Evolutionary conservation across 1,140 invertebrate species (phyloP).

Genomic region (Anastrepha ludens): DNA sequence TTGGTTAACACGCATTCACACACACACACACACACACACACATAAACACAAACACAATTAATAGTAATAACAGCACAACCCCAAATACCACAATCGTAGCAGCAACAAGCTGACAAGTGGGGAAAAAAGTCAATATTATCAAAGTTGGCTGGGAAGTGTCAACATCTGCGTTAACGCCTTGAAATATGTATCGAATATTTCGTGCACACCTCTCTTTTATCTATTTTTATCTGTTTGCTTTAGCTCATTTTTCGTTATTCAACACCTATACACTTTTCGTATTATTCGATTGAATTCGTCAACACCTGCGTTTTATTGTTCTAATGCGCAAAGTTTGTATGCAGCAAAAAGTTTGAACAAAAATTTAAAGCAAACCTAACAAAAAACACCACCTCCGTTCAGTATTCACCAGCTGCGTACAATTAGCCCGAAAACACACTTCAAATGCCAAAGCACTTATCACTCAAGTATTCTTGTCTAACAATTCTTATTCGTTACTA

Average conservation of each 20-base stretch:
- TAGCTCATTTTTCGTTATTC: not conserved
- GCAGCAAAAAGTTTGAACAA: too few relatives aligned
- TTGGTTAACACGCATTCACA: not conserved
- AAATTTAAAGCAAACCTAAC: too few relatives aligned
- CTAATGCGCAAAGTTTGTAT: too few relatives aligned
- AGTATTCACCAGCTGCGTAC: too few relatives aligned
- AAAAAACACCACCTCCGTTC: too few relatives aligned
- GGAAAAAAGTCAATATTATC: not conserved
- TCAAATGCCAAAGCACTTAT: too few relatives aligned
- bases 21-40: not conserved
- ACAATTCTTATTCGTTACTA: too few relatives aligned
- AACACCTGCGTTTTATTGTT: too few relatives aligned
- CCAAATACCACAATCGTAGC: not conserved
- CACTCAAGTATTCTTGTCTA: too few relatives aligned
- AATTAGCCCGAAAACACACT: too few relatives aligned
- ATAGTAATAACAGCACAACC: not conserved
- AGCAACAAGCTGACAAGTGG: not conserved
- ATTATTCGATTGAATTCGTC: too few relatives aligned
- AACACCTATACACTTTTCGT: not conserved
- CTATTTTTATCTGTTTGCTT: not conserved
- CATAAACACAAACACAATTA: not conserved
- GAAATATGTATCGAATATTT: slow-evolving; percentile 1
- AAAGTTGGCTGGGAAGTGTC: slow-evolving; percentile 4
- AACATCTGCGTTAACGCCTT: slow-evolving; percentile 25
- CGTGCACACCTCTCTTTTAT: not conserved